Percentiles rank a stretch among this genome's conserved stretches.
Evolutionary conservation across 2,113 vertebrate genomes (phyloP).

Genomic region (Spilogale gracilis): DNA sequence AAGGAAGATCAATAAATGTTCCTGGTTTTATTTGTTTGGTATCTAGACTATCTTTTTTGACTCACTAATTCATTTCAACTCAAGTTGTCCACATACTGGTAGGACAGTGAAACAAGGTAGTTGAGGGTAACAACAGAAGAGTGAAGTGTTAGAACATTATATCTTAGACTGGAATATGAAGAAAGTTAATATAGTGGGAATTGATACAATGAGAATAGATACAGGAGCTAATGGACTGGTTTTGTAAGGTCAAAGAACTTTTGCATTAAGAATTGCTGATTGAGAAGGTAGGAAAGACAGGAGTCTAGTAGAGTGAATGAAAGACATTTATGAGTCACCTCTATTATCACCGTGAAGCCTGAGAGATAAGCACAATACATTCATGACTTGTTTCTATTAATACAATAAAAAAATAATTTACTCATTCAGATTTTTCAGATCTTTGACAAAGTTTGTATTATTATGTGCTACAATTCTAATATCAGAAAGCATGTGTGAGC

Average conservation of each 20-base stretch:
- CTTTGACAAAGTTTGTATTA: background rate
- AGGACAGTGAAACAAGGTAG: background rate
- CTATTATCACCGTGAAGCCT: background rate
- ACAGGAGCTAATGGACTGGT: background rate
- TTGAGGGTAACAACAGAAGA: background rate
- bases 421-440: background rate
- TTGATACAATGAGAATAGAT: background rate
- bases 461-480: background rate
- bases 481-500: too few relatives aligned
- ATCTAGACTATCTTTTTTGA: background rate
- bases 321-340: background rate
- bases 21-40: background rate
- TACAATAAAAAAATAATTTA: background rate
- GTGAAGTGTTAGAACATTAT: background rate
- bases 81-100: background rate
- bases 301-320: background rate
- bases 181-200: background rate
- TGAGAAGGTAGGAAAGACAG: background rate
- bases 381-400: background rate
- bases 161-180: background rate
- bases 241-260: background rate
- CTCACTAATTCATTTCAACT: background rate
- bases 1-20: background rate
- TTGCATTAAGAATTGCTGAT: background rate
- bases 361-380: background rate